phyloP scores from a whole-genome alignment of 2,888 invertebrate genomes.

The Bursaphelenchus okinawaensis region DNA sequence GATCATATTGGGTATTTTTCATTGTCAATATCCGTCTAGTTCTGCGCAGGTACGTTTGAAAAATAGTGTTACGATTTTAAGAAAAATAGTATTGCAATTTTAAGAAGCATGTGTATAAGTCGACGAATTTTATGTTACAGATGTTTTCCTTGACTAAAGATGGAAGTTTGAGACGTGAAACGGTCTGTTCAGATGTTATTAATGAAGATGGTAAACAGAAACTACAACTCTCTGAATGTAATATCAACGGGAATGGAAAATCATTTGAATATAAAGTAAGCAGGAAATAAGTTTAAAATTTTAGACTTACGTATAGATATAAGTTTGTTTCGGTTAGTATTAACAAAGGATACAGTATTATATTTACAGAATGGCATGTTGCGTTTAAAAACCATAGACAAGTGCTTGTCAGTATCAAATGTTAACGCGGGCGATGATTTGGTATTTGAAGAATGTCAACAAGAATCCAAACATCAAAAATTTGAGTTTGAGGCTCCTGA shows the following conservation, averaged over 20 bases:
- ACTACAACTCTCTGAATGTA: slow-evolving; percentile 1
- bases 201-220: slow-evolving; percentile 2
- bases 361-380: slow-evolving; percentile 4
- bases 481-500: slow-evolving; percentile 14
- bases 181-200: background rate
- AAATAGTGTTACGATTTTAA: background rate
- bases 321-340: too few relatives aligned
- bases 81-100: background rate
- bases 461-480: slow-evolving; percentile 20
- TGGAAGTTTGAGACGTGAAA: slow-evolving; percentile 49
- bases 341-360: background rate
- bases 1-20: slow-evolving; percentile 27
- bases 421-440: slow-evolving; percentile 57
- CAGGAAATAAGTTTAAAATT: background rate
- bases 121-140: too few relatives aligned
- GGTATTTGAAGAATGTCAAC: slow-evolving; percentile 39
- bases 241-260: background rate
- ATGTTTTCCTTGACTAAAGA: slow-evolving; percentile 52
- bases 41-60: slow-evolving; percentile 41
- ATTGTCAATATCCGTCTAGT: slow-evolving; percentile 52
- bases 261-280: slow-evolving; percentile 9
- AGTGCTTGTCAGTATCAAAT: slow-evolving; percentile 58
- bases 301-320: too few relatives aligned
- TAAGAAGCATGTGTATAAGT: too few relatives aligned
- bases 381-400: background rate